Conservation (phyloP, 2,113 vertebrate species). For the Callipepla californica region DNA sequence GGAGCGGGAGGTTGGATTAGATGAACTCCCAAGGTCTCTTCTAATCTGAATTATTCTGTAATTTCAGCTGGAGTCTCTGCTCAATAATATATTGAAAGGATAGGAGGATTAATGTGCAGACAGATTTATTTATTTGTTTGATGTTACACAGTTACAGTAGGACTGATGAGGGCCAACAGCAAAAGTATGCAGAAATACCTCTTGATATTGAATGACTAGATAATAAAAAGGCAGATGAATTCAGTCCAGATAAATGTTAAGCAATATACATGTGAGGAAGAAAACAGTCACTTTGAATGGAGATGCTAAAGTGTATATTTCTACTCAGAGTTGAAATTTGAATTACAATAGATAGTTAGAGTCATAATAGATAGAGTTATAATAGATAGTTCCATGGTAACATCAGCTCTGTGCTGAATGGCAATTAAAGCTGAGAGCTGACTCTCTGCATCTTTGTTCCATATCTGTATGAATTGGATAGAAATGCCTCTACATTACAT, state of each 20-base stretch:
- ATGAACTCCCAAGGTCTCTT: not conserved
- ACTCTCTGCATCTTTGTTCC: not conserved
- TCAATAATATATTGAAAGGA: not conserved
- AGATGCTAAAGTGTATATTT: not conserved
- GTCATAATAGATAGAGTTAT: not conserved
- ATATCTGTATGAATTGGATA: not conserved
- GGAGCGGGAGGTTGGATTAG: not conserved
- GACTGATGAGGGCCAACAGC: not conserved
- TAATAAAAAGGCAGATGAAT: not conserved
- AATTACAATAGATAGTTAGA: no score
- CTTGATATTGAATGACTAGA: not conserved
- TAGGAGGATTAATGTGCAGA: not conserved
- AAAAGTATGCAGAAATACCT: not conserved
- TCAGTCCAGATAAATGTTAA: not conserved
- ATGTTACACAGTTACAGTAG: not conserved
- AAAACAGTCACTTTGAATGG: not conserved
- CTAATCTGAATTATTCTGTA: not conserved
- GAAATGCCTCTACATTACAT: not conserved
- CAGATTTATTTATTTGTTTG: not conserved
- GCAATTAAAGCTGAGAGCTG: not conserved
- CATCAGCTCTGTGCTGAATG: not conserved
- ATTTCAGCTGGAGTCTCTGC: not conserved
- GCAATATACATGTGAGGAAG: not conserved
- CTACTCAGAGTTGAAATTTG: not conserved
- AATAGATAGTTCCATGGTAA: not conserved